phyloP scores from a whole-genome alignment of 2,797 vertebrate genomes.

The Poeciliopsis gracilis region DNA sequence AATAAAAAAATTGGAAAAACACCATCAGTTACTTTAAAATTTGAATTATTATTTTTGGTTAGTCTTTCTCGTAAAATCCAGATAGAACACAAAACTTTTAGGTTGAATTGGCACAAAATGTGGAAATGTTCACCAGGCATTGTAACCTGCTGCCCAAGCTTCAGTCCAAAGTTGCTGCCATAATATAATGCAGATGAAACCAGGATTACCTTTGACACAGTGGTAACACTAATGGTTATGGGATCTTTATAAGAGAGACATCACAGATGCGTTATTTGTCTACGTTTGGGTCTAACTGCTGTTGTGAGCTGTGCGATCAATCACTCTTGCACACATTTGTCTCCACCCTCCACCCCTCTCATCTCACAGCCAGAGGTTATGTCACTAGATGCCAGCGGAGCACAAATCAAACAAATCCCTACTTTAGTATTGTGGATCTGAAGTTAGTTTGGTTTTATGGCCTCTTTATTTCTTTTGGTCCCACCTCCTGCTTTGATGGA shows the following conservation, averaged over 20 bases:
- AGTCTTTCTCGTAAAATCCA: neutral
- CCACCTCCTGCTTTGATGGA: conserved; percentile 59
- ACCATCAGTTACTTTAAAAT: neutral
- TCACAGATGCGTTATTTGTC: conserved; percentile 27
- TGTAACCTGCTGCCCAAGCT: conserved; percentile 44
- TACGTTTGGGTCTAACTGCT: conserved; percentile 64
- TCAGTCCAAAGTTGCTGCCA: conserved; percentile 40
- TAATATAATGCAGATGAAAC: conserved; percentile 74
- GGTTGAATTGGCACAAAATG: neutral
- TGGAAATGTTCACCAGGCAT: neutral
- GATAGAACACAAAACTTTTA: neutral
- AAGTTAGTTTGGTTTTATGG: conserved; percentile 81
- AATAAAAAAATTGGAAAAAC: neutral
- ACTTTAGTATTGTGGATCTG: conserved; percentile 61
- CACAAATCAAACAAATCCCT: conserved; percentile 76
- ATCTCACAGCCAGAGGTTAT: conserved; percentile 73
- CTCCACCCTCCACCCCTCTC: conserved; percentile 57
- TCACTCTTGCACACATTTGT: conserved; percentile 47
- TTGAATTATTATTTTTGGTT: neutral
- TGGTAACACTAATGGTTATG: conserved; percentile 69
- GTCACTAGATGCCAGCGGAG: conserved; percentile 68
- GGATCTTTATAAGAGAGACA: conserved; percentile 57
- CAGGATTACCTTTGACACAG: conserved; percentile 39
- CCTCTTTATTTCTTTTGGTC: conserved; percentile 73
- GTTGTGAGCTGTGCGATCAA: conserved; percentile 57